Evolutionary conservation across 2,888 invertebrate species (phyloP).

Genomic region (Andrena chrysosceles): DNA sequence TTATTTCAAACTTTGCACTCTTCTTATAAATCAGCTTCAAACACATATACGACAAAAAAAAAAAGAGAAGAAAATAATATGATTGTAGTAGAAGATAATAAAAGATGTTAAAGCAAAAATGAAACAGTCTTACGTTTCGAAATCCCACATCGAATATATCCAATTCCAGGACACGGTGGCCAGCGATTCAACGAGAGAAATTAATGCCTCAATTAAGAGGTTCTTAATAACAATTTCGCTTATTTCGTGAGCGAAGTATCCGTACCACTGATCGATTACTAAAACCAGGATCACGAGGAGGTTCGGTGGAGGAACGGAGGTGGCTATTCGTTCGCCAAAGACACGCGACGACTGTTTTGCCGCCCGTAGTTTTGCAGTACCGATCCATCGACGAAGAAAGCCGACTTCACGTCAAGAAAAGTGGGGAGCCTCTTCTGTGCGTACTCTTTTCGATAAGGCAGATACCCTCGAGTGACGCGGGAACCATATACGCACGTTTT

Average conservation of each 20-base stretch:
- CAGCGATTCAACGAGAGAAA: background rate
- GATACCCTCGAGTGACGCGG: slow-evolving; percentile 56
- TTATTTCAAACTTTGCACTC: too few species aligned
- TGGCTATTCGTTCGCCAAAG: slow-evolving; percentile 66
- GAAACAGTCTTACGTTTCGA: slow-evolving; percentile 29
- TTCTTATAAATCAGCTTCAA: too few species aligned
- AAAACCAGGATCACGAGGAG: slow-evolving; percentile 36
- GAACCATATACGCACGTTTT: slow-evolving; percentile 45
- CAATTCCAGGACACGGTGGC: background rate
- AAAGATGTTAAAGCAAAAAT: background rate
- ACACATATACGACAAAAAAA: background rate
- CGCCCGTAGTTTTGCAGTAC: slow-evolving; percentile 59
- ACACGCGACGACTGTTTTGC: slow-evolving; percentile 73
- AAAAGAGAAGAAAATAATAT: background rate
- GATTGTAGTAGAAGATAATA: too few species aligned
- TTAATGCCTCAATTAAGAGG: slow-evolving; percentile 20
- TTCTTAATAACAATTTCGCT: slow-evolving; percentile 14
- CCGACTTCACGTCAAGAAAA: slow-evolving; percentile 54
- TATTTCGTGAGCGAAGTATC: slow-evolving; percentile 11
- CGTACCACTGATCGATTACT: slow-evolving; percentile 36
- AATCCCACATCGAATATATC: slow-evolving; percentile 46
- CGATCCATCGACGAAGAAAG: slow-evolving; percentile 72
- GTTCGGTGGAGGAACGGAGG: slow-evolving; percentile 48
- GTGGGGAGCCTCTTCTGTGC: slow-evolving; percentile 65
- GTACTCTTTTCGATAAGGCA: slow-evolving; percentile 65